phyloP scores from a whole-genome alignment of 2,797 vertebrate genomes.

The Macropus fuliginosus region DNA sequence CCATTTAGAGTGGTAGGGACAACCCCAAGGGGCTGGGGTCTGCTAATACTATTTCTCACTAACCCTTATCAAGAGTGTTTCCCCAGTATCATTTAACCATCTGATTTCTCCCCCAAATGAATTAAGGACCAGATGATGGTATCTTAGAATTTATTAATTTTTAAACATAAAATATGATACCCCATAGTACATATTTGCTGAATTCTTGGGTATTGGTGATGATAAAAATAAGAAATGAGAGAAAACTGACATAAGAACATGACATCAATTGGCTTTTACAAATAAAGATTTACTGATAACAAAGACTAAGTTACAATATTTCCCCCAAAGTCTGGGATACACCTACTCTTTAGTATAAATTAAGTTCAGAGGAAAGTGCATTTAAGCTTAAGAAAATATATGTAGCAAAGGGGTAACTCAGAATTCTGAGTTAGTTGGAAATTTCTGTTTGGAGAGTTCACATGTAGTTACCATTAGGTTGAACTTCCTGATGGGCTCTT shows the following conservation, averaged over 20 bases:
- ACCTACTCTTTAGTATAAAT: background rate
- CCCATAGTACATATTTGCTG: background rate
- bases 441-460: background rate
- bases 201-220: conserved; percentile 34
- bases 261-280: background rate
- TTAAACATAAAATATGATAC: conserved; percentile 2
- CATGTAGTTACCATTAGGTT: background rate
- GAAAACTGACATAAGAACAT: background rate
- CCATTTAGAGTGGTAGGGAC: background rate
- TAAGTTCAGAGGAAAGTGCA: background rate
- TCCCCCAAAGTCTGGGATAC: background rate
- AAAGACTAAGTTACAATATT: background rate
- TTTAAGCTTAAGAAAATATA: background rate
- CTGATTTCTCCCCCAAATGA: background rate
- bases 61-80: background rate
- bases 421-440: background rate
- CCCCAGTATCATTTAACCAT: background rate
- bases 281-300: background rate
- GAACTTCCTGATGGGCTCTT: background rate
- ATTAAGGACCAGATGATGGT: conserved; percentile 81
- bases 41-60: background rate
- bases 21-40: background rate
- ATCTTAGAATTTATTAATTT: conserved; percentile 79
- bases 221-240: conserved; percentile 5
- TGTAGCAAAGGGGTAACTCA: background rate